Base-by-base conservation (phyloP, 2,797 vertebrate species). In the Acrossocheilus wenchowensis region DNA sequence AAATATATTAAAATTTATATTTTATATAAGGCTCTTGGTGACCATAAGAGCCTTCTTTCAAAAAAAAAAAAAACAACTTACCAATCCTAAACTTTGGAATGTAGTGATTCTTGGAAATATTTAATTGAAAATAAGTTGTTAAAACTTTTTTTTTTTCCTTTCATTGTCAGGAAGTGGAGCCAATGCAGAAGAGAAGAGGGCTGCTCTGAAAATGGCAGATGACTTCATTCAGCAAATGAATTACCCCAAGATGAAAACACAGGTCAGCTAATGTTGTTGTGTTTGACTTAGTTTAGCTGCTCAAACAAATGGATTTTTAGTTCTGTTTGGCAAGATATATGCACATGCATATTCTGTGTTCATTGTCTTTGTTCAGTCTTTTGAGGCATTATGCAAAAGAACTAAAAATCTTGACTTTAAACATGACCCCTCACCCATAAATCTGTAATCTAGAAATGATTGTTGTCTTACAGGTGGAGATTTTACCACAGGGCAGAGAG, bases 211-310 rank as follows among this genome's bases (percentile, higher is more conserved):
- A 93, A 98, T 97, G 41, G 98, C 98, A 0, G 97, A 99, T 0
- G 97, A 96, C 82, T 99, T 99, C 92, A 98, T 99, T 79, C 92
- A 96, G 36, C 95, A 97, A 90, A 99, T 99, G 98, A 91, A 94
- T 2, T 99, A 99, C 88, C 96, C 96, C 2, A 96, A 91, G 90
- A 97, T 96, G 95, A 96, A 99, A 85, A 99, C 98, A 6, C 98
- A 99, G 97, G 98, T 99, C 74, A 52, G 48, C 48, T 34, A 36
- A 54, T 36, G 15, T 74, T 30, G 45, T 77, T 36, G 17, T 54
- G 48, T 26, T 30, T 77, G 41, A 23, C 23, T 15, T 12, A 45
- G 12, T 45, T 15, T 15, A 12, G 21, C 12, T 26, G 26, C 30
- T 52, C 10, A 52, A 34, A 52, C 26, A 21, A 52, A 74, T n/a